These are phyloP conservation scores for Sebastes schlegelii DNA, from an alignment of 2,113 vertebrate genomes.

Conservation along the genomic window DNA sequence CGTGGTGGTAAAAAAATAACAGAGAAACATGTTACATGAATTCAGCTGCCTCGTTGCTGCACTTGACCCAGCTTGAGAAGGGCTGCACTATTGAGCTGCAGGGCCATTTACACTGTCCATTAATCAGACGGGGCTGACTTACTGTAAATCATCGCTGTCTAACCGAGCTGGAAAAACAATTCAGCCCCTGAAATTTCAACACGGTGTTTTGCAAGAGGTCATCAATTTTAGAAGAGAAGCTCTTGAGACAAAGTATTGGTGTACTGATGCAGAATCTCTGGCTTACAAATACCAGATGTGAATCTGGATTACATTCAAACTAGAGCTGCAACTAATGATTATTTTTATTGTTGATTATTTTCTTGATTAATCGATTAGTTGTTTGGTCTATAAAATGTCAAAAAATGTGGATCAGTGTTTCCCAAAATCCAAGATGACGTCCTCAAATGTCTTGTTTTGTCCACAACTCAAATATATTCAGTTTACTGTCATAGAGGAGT, in stretches of 20 bases:
- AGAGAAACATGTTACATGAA: background rate
- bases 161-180: constrained; percentile 21
- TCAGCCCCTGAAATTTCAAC: constrained; percentile 28
- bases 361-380: too few relatives aligned
- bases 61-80: background rate
- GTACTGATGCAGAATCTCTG: background rate
- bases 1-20: background rate
- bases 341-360: too few relatives aligned
- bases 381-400: too few relatives aligned
- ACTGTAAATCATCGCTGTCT: constrained; percentile 33
- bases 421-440: too few relatives aligned
- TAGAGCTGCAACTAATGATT: too few relatives aligned
- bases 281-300: constrained; percentile 2
- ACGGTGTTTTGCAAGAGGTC: constrained; percentile 37
- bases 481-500: too few relatives aligned
- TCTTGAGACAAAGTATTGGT: background rate
- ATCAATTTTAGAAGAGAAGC: constrained; percentile 19
- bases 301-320: background rate
- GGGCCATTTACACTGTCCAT: constrained; percentile 26
- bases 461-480: too few relatives aligned
- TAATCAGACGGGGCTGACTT: constrained; percentile 21
- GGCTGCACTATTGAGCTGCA: constrained; percentile 9
- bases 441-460: too few relatives aligned
- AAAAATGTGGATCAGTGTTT: too few relatives aligned
- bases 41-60: background rate